phyloP scores from a whole-genome alignment of 2,888 invertebrate species.

The Phaedon cochleariae region DNA sequence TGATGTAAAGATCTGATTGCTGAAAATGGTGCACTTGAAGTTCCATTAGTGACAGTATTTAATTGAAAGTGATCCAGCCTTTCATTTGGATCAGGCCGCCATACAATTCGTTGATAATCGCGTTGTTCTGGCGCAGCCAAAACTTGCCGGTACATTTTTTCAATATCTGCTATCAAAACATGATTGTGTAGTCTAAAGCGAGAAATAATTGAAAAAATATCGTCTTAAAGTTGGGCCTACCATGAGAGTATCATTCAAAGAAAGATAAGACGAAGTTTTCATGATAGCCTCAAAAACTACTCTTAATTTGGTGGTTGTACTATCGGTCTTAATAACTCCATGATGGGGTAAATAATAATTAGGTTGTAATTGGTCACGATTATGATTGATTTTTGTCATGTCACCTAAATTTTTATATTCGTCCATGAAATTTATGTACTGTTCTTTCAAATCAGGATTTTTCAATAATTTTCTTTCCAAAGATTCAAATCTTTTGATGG shows the following conservation, averaged over 20 bases:
- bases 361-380: no score
- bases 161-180: background rate
- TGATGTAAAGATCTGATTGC: background rate
- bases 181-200: background rate
- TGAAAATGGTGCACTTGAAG: background rate
- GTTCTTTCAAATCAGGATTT: no score
- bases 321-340: no score
- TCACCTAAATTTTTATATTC: no score
- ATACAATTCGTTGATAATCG: background rate
- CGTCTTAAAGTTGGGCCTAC: background rate
- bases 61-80: background rate
- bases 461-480: no score
- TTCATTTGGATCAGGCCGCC: background rate
- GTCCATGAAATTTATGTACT: no score
- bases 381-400: no score
- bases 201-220: background rate
- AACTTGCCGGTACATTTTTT: constrained; percentile 1
- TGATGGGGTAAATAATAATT: no score
- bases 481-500: no score
- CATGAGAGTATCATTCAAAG: background rate
- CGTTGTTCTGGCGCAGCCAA: background rate
- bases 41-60: background rate
- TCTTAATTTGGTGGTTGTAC: background rate
- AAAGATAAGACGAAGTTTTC: background rate
- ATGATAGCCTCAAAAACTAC: no score